These are phyloP conservation scores for Loris lydekkerianus DNA, from an alignment of 2,797 vertebrate genomes.

Conservation along the genomic window DNA sequence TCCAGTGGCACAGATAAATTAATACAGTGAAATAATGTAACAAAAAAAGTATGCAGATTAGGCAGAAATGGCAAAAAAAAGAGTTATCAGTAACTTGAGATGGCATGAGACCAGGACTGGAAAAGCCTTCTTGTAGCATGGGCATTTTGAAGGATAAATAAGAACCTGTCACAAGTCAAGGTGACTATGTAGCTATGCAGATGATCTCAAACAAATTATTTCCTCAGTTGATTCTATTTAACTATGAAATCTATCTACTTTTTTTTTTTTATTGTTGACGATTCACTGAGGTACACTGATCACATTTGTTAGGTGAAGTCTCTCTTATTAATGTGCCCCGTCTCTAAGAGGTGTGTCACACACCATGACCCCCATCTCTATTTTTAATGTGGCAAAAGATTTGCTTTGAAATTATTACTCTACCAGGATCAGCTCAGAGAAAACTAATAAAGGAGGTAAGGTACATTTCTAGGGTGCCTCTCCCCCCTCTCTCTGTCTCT, in stretches of 20 bases:
- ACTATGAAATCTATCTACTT: conserved; percentile 52
- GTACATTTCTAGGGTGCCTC: neutral
- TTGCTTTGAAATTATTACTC: conserved; percentile 6
- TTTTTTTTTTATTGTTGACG: neutral
- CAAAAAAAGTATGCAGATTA: neutral
- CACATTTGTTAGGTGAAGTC: too few relatives aligned
- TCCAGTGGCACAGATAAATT: conserved; percentile 36
- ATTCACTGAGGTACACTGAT: too few relatives aligned
- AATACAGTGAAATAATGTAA: neutral
- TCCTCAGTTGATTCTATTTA: conserved; percentile 27
- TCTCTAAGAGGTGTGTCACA: too few relatives aligned
- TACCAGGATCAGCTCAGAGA: conserved; percentile 22
- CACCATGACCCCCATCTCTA: too few relatives aligned
- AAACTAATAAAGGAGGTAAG: conserved; percentile 21
- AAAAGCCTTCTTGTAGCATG: conserved; percentile 7
- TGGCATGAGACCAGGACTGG: neutral
- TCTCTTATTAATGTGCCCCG: too few relatives aligned
- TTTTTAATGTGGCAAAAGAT: conserved; percentile 4
- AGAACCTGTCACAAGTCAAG: conserved; percentile 51
- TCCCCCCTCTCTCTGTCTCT: neutral
- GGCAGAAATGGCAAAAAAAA: neutral
- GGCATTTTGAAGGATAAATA: conserved; percentile 15
- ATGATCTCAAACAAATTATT: conserved; percentile 29
- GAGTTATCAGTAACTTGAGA: neutral
- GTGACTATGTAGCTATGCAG: neutral